These are phyloP conservation scores for Lagorchestes hirsutus DNA, from an alignment of 2,797 vertebrate species.

Conservation along the genomic window DNA sequence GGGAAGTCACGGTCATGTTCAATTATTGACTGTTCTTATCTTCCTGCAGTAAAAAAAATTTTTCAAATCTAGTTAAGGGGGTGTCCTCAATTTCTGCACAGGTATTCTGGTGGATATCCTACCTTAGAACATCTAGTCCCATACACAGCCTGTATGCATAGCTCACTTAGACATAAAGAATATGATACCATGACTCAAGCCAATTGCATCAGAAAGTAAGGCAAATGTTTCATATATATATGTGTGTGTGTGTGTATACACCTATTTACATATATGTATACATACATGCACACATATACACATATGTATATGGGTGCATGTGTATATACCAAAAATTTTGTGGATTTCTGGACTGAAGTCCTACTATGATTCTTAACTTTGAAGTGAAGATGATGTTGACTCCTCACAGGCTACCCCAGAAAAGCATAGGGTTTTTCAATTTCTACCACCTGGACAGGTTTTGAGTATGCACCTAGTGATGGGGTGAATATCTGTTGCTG, in stretches of 20 bases:
- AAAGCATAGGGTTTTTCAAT: background rate
- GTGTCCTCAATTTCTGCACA: slow-evolving; percentile 52
- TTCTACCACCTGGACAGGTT: background rate
- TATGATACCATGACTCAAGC: background rate
- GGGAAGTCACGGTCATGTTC: slow-evolving; percentile 19
- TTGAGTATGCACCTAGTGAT: background rate
- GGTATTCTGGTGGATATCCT: background rate
- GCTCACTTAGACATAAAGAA: background rate
- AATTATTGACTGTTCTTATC: slow-evolving; percentile 45
- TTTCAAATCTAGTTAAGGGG: slow-evolving; percentile 70
- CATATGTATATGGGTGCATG: too few species aligned
- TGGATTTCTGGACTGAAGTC: background rate
- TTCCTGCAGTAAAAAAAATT: slow-evolving; percentile 59
- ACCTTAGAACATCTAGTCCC: background rate
- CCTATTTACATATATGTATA: too few species aligned
- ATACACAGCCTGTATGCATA: too few species aligned
- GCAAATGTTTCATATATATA: too few species aligned
- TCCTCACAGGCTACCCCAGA: background rate
- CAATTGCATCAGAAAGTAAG: background rate
- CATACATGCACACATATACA: accelerated
- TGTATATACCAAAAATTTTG: background rate
- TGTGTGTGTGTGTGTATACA: too few species aligned
- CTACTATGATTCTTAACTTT: background rate
- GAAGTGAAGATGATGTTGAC: background rate
- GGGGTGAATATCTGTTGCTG: background rate